Percentiles rank a stretch among this genome's conserved stretches.
These are phyloP conservation scores for Engystomops pustulosus DNA, from an alignment of 2,113 vertebrate genomes.

Conservation along the genomic window DNA sequence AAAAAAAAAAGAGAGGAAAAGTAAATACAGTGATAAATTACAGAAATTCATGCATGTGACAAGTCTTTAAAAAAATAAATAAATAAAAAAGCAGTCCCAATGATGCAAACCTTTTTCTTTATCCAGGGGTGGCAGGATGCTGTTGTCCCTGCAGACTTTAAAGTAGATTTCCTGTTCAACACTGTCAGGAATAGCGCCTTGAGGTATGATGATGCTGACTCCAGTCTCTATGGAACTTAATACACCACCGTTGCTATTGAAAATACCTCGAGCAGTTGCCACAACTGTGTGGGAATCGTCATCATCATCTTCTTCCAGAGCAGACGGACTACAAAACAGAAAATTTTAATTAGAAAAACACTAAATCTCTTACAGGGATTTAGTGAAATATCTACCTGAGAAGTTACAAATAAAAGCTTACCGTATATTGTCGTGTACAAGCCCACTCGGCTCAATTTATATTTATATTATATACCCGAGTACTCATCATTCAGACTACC, in stretches of 20 bases:
- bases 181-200: slow-evolving; percentile 95
- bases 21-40: background rate
- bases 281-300: slow-evolving; percentile 97
- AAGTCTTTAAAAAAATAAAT: background rate
- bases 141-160: slow-evolving; percentile 98
- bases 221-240: slow-evolving; percentile 97
- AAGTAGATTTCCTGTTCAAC: slow-evolving; percentile 99
- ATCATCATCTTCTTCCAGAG: slow-evolving; percentile 93
- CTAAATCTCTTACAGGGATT: background rate
- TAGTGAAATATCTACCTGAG: background rate
- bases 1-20: background rate
- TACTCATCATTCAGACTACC: too few species aligned
- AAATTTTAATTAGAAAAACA: background rate
- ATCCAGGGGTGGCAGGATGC: slow-evolving; percentile 96
- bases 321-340: slow-evolving; percentile 82
- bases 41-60: too few species aligned
- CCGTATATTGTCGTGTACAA: too few species aligned
- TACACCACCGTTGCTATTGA: slow-evolving; percentile 95
- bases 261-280: slow-evolving; percentile 93
- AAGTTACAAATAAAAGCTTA: too few species aligned
- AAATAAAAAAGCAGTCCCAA: slow-evolving; percentile 24
- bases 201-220: slow-evolving; percentile 98
- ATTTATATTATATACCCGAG: too few species aligned
- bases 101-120: slow-evolving; percentile 98
- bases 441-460: too few species aligned